Base-by-base conservation (phyloP, 2,888 invertebrate genomes). In the Melanostoma mellinum region DNA sequence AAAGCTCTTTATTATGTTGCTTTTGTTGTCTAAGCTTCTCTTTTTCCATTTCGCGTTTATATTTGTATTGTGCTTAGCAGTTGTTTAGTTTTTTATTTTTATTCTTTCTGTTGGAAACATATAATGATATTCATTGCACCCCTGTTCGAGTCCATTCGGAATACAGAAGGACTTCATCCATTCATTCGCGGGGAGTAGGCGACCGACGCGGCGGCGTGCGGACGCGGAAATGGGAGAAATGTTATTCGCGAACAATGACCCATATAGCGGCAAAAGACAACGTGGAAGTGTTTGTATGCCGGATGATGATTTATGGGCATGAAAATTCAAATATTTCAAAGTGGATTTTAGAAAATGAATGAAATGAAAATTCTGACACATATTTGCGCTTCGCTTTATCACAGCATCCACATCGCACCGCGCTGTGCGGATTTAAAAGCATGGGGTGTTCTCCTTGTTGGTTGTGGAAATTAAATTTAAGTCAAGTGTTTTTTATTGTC, bases 181-280 rank as follows among this genome's bases (percentile, higher is more conserved):
- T 42, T 74, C 32, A 58, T 58, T 32, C 30, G 42, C 32, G 58
- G 20, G 36, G 6, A 6, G 5, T n/a, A 38, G 9, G 30, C 20
- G 10, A 8, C 6, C 6, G n/a, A 30, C 48, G 38, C 58, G 50
- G 40, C 30, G 35, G 30, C 36, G 42, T 52, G 55, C 36, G 73
- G 73, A 77, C 77, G 73, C 82, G 82, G 81, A 82, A 82, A 20
- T 20, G 20, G 20, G 20, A 20, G 20, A 20, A 20, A 77, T 73
- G 81, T 82, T 77, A 77, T 63, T 72, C 77, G 77, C 81, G 81
- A 77, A 77, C 81, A 63, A 77, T 77, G 81, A 82, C 81, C 81
- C 77, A 82, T 38, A 82, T 82, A 55, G 53, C 32, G 58, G 9
- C 8, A 6, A 32, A 32, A 35, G 42, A 42, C 55, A 1, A 68